These are phyloP conservation scores for Istiophorus platypterus DNA, from an alignment of 2,113 vertebrate genomes.

Conservation along the genomic window DNA sequence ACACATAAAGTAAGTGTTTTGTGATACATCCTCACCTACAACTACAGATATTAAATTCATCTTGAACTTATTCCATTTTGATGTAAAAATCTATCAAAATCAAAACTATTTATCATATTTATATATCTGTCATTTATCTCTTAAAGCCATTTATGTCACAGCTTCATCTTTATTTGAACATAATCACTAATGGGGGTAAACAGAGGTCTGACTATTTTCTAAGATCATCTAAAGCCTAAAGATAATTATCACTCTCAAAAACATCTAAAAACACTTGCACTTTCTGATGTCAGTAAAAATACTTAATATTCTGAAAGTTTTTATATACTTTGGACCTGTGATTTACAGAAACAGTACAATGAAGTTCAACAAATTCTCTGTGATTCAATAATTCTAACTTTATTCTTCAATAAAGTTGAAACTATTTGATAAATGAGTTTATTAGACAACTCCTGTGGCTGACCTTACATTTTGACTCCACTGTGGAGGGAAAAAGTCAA, in stretches of 20 bases:
- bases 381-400: not conserved
- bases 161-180: not conserved
- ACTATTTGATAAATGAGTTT: not conserved
- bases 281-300: not conserved
- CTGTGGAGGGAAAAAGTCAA: not conserved
- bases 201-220: not conserved
- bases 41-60: not conserved
- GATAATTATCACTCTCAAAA: too few species aligned
- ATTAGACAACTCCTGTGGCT: not conserved
- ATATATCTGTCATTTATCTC: not conserved
- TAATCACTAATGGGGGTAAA: not conserved
- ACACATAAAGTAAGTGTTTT: not conserved
- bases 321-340: not conserved
- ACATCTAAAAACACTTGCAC: not conserved
- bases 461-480: not conserved
- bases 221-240: too few species aligned
- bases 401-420: not conserved
- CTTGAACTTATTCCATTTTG: too few species aligned
- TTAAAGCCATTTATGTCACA: not conserved
- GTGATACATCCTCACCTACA: too few species aligned
- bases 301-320: not conserved
- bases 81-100: too few species aligned
- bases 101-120: not conserved
- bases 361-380: not conserved
- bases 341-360: too few species aligned